phyloP scores from a whole-genome alignment of 64 coral and sea anemone species.

The Stichodactyla mertensii region DNA sequence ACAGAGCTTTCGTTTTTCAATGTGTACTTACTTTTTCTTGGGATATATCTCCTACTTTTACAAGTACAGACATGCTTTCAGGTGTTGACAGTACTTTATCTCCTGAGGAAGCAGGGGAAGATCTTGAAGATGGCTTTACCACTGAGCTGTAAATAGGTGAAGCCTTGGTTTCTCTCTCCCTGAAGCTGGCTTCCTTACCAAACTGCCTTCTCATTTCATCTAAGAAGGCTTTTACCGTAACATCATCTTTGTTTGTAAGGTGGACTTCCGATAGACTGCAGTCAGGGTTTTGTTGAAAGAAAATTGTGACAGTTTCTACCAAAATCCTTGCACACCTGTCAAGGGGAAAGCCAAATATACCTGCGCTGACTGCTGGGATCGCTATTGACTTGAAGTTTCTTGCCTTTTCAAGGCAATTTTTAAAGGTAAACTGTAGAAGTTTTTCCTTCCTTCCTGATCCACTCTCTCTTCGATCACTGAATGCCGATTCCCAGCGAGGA shows the following conservation, averaged over 20 bases:
- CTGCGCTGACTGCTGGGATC: conserved; percentile 60
- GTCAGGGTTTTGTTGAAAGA: conserved; percentile 15
- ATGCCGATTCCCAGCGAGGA: not conserved
- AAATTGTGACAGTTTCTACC: conserved; percentile 33
- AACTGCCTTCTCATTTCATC: conserved; percentile 54
- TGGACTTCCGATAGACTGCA: conserved; percentile 59
- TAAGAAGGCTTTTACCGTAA: conserved; percentile 36
- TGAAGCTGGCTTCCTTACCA: conserved; percentile 31
- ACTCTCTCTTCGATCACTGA: not conserved
- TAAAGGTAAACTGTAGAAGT: conserved; percentile 4
- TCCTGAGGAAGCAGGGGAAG: not conserved
- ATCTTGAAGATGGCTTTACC: not conserved
- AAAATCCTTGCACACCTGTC: conserved; percentile 46
- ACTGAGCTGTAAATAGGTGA: not conserved
- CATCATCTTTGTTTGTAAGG: conserved; percentile 52
- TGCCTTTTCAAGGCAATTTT: conserved; percentile 22
- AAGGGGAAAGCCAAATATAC: conserved; percentile 47
- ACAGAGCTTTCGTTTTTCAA: too few species aligned
- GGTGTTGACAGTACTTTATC: conserved; percentile 4
- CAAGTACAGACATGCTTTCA: not conserved
- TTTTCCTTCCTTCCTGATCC: not conserved
- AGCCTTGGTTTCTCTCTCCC: not conserved
- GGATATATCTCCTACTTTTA: conserved; percentile 26
- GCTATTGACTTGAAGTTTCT: conserved; percentile 35
- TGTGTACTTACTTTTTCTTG: conserved; percentile 35